Evolutionary conservation across 2,113 vertebrate genomes (phyloP).

Genomic region (Mustelus asterias): DNA sequence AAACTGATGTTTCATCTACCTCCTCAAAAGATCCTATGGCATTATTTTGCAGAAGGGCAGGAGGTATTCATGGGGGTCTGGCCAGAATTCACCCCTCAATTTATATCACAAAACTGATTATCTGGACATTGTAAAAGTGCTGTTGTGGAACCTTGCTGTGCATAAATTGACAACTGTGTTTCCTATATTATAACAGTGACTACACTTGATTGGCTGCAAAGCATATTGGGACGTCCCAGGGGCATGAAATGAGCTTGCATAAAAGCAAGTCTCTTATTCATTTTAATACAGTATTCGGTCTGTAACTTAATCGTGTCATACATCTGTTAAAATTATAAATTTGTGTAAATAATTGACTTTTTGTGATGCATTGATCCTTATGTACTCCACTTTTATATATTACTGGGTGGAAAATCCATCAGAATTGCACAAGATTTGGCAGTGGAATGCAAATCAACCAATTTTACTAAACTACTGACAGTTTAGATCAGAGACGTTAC

Average conservation of each 20-base stretch:
- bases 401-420: neutral
- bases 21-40: too few relatives aligned
- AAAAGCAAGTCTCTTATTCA: neutral
- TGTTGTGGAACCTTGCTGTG: neutral
- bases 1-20: too few relatives aligned
- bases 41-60: too few relatives aligned
- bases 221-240: too few relatives aligned
- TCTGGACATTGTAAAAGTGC: neutral
- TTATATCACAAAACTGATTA: neutral
- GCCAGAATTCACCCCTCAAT: neutral
- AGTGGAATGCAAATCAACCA: neutral
- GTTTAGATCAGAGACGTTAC: neutral
- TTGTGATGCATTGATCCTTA: neutral
- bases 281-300: neutral
- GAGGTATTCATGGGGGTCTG: too few relatives aligned
- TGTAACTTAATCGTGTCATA: neutral
- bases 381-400: neutral
- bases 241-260: too few relatives aligned
- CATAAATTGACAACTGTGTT: neutral
- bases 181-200: neutral
- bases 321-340: neutral
- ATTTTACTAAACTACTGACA: neutral
- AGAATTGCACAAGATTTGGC: neutral
- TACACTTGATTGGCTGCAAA: neutral
- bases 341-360: neutral